phyloP scores from a whole-genome alignment of 2,113 vertebrate species.

The Notechis scutatus region DNA sequence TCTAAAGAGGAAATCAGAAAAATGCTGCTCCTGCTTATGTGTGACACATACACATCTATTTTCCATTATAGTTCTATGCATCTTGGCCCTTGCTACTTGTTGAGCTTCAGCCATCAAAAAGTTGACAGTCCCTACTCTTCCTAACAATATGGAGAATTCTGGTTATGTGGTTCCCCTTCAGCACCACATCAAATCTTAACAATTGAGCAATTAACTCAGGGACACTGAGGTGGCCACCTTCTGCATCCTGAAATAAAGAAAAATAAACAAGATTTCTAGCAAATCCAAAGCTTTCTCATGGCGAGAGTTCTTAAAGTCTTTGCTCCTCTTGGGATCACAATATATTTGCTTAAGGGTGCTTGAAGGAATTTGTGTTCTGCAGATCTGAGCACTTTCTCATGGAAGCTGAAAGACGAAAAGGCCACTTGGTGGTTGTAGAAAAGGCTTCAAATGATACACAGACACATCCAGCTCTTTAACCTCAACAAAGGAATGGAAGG shows the following conservation, averaged over 20 bases:
- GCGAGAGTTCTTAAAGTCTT: not conserved
- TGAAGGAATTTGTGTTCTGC: fast-evolving
- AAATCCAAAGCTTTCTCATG: not conserved
- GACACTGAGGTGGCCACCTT: not conserved
- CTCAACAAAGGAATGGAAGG: conserved; percentile 28
- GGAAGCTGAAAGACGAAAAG: conserved; percentile 27
- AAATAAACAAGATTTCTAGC: not conserved
- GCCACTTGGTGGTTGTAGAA: conserved; percentile 21
- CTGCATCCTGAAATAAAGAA: not conserved
- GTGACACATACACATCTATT: not conserved
- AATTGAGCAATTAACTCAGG: not conserved
- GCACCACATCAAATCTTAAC: not conserved
- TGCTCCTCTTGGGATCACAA: not conserved
- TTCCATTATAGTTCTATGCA: not conserved
- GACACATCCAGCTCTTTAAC: conserved; percentile 39
- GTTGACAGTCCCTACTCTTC: not conserved
- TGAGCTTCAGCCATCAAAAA: not conserved
- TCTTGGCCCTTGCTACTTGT: not conserved
- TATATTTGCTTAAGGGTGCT: not conserved
- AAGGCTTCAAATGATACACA: conserved; percentile 32
- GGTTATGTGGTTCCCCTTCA: not conserved
- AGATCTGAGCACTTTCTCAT: conserved; percentile 39
- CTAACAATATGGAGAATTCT: not conserved
- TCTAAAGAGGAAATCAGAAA: not conserved
- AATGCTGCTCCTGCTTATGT: not conserved